phyloP scores from a whole-genome alignment of 1,140 invertebrate genomes.

The Popillia japonica region DNA sequence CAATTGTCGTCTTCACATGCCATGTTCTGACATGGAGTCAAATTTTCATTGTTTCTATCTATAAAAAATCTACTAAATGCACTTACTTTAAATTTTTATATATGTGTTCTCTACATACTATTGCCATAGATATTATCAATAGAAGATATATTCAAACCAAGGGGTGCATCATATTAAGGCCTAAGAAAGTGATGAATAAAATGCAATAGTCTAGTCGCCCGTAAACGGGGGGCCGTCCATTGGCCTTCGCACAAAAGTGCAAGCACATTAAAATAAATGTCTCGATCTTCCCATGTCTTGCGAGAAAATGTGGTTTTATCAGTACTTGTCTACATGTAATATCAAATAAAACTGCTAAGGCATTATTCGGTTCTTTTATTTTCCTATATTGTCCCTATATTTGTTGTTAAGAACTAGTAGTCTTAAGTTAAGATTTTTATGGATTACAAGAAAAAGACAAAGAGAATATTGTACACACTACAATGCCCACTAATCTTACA shows the following conservation, averaged over 20 bases:
- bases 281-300: constrained; percentile 57
- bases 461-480: too few relatives aligned
- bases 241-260: constrained; percentile 49
- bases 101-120: constrained; percentile 41
- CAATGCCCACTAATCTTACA: too few relatives aligned
- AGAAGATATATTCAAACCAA: constrained; percentile 32
- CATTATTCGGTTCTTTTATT: constrained; percentile 12
- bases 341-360: constrained; percentile 46
- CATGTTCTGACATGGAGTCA: constrained; percentile 36
- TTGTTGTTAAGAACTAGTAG: too few relatives aligned
- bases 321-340: constrained; percentile 58
- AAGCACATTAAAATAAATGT: constrained; percentile 50
- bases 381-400: too few relatives aligned
- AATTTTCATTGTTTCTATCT: constrained; percentile 39
- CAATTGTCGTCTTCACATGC: constrained; percentile 36
- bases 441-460: too few relatives aligned
- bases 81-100: constrained; percentile 43
- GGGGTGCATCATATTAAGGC: constrained; percentile 47
- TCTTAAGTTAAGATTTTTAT: too few relatives aligned
- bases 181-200: constrained; percentile 47
- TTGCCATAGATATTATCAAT: constrained; percentile 41
- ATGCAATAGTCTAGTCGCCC: constrained; percentile 38
- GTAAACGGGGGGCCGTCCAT: constrained; percentile 46
- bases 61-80: constrained; percentile 34
- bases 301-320: constrained; percentile 53